Evolutionary conservation across 2,888 invertebrate species (phyloP), one percentile per base, ranked within the genome.

Genomic region (Chrysolina oricalcia): DNA sequence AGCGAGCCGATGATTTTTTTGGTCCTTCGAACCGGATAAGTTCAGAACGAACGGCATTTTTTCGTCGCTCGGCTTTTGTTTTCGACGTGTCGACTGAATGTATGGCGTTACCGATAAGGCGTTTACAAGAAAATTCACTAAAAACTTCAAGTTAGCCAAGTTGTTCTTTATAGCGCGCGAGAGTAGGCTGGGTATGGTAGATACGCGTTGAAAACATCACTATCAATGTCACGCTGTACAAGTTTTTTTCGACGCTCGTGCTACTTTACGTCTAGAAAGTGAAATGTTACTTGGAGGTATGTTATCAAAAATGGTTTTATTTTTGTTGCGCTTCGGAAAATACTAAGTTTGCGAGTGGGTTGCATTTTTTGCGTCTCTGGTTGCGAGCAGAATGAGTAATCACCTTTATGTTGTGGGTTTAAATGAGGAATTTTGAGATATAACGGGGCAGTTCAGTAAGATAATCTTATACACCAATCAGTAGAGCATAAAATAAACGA

Each of bases 61-160:
- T 72, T 72, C 40, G 43, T 35, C 65, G 66, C 48, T 13, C 46
- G 21, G 66, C 67, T 67, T 62, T 72, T 62, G 67, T 72, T 72
- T 43, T 17, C 19, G n/a, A 35, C 59, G 35, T n/a, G 59, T 59
- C 59, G 66, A 19, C 48, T 71, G 67, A 59, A 72, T 67, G 72
- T 66, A 59, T 40, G 67, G 59, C 62, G 23, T 72, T 13, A 21
- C n/a, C 65, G 72, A 72, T 72, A 72, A 43, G 59, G 67, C 21
- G 15, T 19, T 59, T 70, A 74, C 74, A 74, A 74, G 74, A 70
- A 70, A 70, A 74, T 66, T 65, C 74, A 74, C 70, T 74, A 74
- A 74, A 74, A 74, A 70, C 64, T 70, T 70, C 66, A 64, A 41
- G 53, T 41, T 67, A 65, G 67, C 59, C 72, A 67, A 72, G 15